Base-by-base conservation (phyloP, 1,140 invertebrate genomes). In the Hesperophylax magnus region DNA sequence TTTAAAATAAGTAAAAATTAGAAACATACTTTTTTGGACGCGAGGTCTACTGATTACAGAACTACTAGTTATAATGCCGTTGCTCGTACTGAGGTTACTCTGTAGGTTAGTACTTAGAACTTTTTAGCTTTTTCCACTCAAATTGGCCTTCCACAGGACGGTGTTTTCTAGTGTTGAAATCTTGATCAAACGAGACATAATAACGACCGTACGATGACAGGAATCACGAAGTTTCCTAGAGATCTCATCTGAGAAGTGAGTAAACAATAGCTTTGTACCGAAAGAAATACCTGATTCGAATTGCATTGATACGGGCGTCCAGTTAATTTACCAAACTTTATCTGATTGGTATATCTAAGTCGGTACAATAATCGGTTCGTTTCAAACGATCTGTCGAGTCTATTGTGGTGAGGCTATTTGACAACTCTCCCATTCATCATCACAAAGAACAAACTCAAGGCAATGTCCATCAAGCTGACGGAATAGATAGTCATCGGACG, bases 301-400 rank as follows among this genome's bases (percentile, higher is more conserved):
- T 58, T 58, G 72, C 54, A 75, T 75, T 58, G 24, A 75, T 75
- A 75, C 72, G 54, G 24, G 31, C 22, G 52, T 58, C 22, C 72
- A 58, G 72, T 75, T 60, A 60, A 60, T 75, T 75, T 60, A 56
- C 72, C 52, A 72, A 72, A 75, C 17, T 75, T 60, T 75, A 75
- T 75, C 72, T 56, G 72, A 58, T 53, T 56, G 22, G 52, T 27
- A 60, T 58, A 75, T 75, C 72, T 58, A 58, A 58, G 72, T 58
- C 18, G 69, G 69, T 52, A 72, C 31, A 58, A 75, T 60, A 75
- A 75, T 75, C 72, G 72, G 72, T 75, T 58, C 72, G 54, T 24
- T 75, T 75, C 72, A 75, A 75, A 75, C 72, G 72, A 75, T 75
- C 72, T 75, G 72, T 75, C 72, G 52, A 75, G n/a, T 75, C 53